Base-by-base conservation (phyloP, 2,888 invertebrate genomes). In the Ichneumoninae sp. region DNA sequence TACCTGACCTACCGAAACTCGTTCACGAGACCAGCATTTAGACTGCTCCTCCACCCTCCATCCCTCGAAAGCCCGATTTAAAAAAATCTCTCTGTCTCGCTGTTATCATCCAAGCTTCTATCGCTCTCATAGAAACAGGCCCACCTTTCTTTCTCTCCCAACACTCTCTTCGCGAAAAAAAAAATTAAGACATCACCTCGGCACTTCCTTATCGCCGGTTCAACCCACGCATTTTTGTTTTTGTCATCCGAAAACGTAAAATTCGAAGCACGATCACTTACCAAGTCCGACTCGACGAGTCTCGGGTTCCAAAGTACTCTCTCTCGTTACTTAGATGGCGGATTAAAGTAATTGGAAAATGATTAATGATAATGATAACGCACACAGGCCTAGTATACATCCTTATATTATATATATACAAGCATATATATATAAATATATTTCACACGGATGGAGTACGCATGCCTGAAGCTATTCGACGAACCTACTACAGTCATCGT, bases 11-110 rank as follows among this genome's bases (percentile, higher is more conserved):
- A 94, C 95, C 95, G 89, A 95, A 95, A 94, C 95, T 96, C 94
- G 96, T 96, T 93, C 96, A 96, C 94, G 96, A 96, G 93, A 96
- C 96, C 91, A 96, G 96, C 94, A 96, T 96, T 92, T 96, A 95
- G 78, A 68, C 81, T 87, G 30, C 47, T 8, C 22, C n/a, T 54
- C 54, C 7, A 8, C 54, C 22, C 22, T 54, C 8, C 22, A 40
- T 22, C 54, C 30, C 30, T 52, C 54, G 19, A 26, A 50, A 16
- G 22, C 52, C 50, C 26, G 52, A 60, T 57, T 30, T 26, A 22
- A 16, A 50, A 60, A 33, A 57, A 52, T 81, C 19, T 54, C 75
- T 69, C 57, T 65, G 47, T 77, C 71, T 82, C 22, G 60, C 66
- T 65, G 22, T 72, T 44, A 60, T 40, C 54, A 62, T 71, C 22